phyloP scores from a whole-genome alignment of 2,797 vertebrate genomes.

The Spea hammondii region DNA sequence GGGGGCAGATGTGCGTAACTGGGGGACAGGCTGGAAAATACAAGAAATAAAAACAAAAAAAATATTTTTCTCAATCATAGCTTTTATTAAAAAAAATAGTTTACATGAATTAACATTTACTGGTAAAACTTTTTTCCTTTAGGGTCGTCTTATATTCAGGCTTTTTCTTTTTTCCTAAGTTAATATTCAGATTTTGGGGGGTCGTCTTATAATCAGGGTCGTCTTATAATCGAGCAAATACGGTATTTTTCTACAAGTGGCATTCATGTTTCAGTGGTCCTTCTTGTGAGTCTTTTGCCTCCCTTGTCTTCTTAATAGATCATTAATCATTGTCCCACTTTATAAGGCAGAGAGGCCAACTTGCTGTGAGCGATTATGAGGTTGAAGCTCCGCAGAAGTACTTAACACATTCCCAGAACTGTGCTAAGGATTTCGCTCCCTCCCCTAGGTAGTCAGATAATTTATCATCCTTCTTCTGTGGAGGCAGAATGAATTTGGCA shows the following conservation, averaged over 20 bases:
- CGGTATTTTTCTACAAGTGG: constrained; percentile 72
- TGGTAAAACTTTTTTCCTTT: no score
- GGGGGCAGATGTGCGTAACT: no score
- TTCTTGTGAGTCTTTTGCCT: constrained; percentile 75
- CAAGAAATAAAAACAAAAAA: no score
- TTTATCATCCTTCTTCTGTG: constrained; percentile 90
- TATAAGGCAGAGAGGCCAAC: constrained; percentile 90
- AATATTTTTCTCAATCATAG: no score
- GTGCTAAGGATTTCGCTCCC: constrained; percentile 79
- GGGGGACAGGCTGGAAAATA: no score
- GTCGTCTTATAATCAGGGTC: no score
- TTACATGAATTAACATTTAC: no score
- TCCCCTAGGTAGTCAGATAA: constrained; percentile 75
- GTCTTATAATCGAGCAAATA: no score
- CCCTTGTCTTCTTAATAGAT: constrained; percentile 94
- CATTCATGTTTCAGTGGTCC: constrained; percentile 76
- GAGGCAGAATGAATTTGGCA: constrained; percentile 80
- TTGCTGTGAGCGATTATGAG: constrained; percentile 83
- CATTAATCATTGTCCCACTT: constrained; percentile 94
- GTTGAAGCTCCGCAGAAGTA: constrained; percentile 86
- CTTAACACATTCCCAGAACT: constrained; percentile 95
- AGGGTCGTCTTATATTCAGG: no score
- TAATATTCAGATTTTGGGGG: no score
- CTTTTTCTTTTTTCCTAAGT: no score
- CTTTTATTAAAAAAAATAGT: no score